Evolutionary conservation across 2,113 vertebrate genomes (phyloP).

Genomic region (Pao palembangensis): DNA sequence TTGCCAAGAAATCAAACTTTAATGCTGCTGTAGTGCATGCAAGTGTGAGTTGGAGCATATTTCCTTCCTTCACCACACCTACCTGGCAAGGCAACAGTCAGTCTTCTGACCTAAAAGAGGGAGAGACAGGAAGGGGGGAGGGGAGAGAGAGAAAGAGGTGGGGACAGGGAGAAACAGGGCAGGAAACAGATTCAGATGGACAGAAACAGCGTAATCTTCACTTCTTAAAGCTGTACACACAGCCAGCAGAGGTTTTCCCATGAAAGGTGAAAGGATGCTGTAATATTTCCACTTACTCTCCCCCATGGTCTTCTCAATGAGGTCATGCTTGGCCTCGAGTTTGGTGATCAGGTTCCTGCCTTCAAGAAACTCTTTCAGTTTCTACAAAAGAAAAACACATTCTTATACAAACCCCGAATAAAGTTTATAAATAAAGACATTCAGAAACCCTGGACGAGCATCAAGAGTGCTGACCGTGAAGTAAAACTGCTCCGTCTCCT

Average conservation of each 20-base stretch:
- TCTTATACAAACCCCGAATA: not conserved
- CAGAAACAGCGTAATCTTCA: slow-evolving; percentile 31
- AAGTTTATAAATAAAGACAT: not conserved
- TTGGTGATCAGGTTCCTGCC: slow-evolving; percentile 98
- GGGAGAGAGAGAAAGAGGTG: slow-evolving; percentile 41
- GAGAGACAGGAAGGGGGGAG: slow-evolving; percentile 53
- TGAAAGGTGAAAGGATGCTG: slow-evolving; percentile 35
- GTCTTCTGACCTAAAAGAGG: slow-evolving; percentile 86
- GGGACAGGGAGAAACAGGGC: slow-evolving; percentile 37
- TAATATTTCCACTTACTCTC: slow-evolving; percentile 85
- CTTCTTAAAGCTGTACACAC: slow-evolving; percentile 9
- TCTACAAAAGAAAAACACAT: slow-evolving; percentile 73
- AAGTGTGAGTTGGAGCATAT: slow-evolving; percentile 10
- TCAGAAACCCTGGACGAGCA: not conserved
- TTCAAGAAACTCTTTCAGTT: slow-evolving; percentile 98
- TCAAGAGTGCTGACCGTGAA: slow-evolving; percentile 83
- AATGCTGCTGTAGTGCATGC: slow-evolving; percentile 28
- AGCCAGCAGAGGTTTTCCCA: slow-evolving; percentile 21
- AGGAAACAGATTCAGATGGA: slow-evolving; percentile 36
- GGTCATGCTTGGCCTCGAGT: slow-evolving; percentile 95
- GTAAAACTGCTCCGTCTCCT: slow-evolving; percentile 98
- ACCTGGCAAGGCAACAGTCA: slow-evolving; percentile 94
- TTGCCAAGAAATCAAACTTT: slow-evolving; percentile 43
- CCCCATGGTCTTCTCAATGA: slow-evolving; percentile 94
- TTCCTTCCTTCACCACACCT: slow-evolving; percentile 68